A percentile compares a stretch with the other conserved stretches of the same genome.
Conservation (phyloP, 2,888 invertebrate species). For the Sphecodes monilicornis region DNA sequence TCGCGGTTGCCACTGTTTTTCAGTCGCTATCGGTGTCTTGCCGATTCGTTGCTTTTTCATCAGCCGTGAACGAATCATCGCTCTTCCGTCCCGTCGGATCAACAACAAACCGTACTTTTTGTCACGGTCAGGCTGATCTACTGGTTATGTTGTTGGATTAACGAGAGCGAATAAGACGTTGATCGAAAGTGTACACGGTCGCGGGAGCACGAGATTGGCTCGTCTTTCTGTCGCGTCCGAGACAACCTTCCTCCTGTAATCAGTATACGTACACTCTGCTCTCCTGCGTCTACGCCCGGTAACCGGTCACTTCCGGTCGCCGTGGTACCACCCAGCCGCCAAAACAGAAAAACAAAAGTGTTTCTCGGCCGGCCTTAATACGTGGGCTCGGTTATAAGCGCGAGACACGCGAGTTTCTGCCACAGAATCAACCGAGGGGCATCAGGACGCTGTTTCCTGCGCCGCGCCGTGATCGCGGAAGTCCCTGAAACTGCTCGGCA, state of each 20-base stretch:
- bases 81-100: too few relatives aligned
- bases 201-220: neutral
- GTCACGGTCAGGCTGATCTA: neutral
- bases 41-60: neutral
- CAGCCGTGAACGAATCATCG: neutral
- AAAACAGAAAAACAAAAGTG: slow-evolving; percentile 54
- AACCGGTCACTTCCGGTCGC: slow-evolving; percentile 73
- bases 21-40: neutral
- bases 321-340: slow-evolving; percentile 58
- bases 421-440: neutral
- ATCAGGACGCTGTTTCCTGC: neutral
- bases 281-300: slow-evolving; percentile 20
- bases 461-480: neutral
- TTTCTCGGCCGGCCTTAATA: slow-evolving; percentile 8
- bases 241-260: slow-evolving; percentile 30
- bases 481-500: neutral
- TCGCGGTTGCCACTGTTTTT: slow-evolving; percentile 33
- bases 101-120: neutral
- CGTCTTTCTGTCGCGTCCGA: neutral
- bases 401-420: slow-evolving; percentile 3
- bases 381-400: neutral
- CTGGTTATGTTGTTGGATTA: neutral
- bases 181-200: neutral
- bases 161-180: slow-evolving; percentile 25
- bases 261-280: slow-evolving; percentile 26